Conservation (phyloP, 2,113 vertebrate species). For the Caracal caracal region DNA sequence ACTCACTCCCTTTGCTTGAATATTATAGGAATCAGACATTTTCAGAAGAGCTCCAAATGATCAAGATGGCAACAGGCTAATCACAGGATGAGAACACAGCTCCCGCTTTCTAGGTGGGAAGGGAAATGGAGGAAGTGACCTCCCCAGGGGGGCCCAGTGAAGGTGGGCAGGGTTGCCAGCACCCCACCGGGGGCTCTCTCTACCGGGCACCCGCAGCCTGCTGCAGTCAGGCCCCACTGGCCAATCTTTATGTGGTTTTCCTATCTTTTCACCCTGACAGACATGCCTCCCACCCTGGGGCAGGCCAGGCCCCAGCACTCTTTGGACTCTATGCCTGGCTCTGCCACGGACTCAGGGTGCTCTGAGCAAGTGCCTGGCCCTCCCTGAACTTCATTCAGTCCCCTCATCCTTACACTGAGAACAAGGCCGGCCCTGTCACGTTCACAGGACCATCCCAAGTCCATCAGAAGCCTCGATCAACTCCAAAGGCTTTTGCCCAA, state of each 20-base stretch:
- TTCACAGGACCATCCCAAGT: neutral
- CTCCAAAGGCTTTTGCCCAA: too few species aligned
- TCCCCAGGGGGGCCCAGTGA: neutral
- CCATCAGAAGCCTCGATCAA: neutral
- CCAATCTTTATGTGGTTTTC: neutral
- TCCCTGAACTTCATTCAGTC: neutral
- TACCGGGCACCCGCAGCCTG: neutral
- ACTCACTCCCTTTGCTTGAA: neutral
- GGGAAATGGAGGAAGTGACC: neutral
- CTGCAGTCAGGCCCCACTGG: neutral
- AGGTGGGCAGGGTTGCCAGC: neutral
- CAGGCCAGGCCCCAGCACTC: neutral
- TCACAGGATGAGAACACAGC: neutral
- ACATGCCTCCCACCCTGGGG: neutral
- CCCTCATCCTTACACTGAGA: neutral
- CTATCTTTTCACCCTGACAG: neutral
- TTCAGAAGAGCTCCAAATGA: neutral
- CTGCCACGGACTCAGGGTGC: neutral
- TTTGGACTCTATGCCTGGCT: neutral
- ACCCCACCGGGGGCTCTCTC: neutral
- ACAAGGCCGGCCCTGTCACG: neutral
- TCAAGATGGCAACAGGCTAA: rapidly evolving
- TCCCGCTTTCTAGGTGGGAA: neutral
- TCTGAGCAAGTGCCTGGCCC: neutral
- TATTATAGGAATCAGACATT: neutral